These are phyloP conservation scores for Tipula unca DNA, from an alignment of 2,888 invertebrate genomes.

Conservation along the genomic window DNA sequence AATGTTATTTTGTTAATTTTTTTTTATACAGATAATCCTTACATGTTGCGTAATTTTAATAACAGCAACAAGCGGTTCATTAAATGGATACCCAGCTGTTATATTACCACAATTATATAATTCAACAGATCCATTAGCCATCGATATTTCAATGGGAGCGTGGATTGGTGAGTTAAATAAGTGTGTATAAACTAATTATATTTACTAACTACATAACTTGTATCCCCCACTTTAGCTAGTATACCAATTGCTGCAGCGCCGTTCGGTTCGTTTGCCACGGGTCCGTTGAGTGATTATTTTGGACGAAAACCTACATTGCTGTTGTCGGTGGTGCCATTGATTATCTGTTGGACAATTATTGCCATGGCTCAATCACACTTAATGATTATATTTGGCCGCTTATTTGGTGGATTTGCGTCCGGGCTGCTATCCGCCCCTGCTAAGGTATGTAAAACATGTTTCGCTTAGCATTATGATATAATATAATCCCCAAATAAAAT, in stretches of 20 bases:
- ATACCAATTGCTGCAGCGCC: conserved; percentile 63
- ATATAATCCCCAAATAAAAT: too few relatives aligned
- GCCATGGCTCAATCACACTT: conserved; percentile 50
- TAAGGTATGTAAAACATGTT: conserved; percentile 47
- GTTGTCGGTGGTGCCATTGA: conserved; percentile 54
- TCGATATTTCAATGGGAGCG: conserved; percentile 65
- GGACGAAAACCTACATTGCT: conserved; percentile 60
- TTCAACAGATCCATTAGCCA: conserved; percentile 52
- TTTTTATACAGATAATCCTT: conserved; percentile 50
- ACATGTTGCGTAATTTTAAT: conserved; percentile 62
- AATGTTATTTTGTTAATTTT: not conserved
- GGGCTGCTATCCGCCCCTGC: conserved; percentile 65
- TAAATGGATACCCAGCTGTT: conserved; percentile 65
- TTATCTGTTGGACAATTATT: conserved; percentile 60
- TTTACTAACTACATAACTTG: conserved; percentile 23
- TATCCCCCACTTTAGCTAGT: conserved; percentile 50
- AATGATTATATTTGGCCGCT: conserved; percentile 53
- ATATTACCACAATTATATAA: conserved; percentile 60
- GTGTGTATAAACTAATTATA: not conserved
- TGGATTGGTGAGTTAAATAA: conserved; percentile 51
- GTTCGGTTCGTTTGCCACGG: conserved; percentile 61
- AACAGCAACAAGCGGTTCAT: conserved; percentile 68
- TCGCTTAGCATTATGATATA: too few relatives aligned
- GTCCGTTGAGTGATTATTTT: conserved; percentile 59
- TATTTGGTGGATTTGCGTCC: conserved; percentile 62